Evolutionary conservation across 2,113 vertebrate species (phyloP).

Genomic region (Dolichotis patagonum): DNA sequence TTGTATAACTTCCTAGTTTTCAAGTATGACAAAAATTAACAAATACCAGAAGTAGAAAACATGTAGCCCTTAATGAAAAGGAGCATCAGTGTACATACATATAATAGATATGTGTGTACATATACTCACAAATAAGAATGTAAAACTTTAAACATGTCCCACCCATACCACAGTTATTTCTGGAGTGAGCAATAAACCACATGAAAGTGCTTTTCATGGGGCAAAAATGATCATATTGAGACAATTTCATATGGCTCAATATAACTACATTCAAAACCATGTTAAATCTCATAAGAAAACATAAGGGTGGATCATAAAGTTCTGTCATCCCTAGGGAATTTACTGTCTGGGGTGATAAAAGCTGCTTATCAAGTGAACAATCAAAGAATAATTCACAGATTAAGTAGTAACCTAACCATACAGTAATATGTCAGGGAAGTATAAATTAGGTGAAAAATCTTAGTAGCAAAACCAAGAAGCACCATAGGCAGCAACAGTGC

Average conservation of each 20-base stretch:
- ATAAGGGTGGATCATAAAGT: background rate
- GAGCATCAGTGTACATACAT: too few species aligned
- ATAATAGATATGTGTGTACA: background rate
- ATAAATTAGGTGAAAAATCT: background rate
- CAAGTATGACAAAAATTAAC: background rate
- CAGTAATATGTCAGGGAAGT: background rate
- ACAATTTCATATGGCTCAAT: background rate
- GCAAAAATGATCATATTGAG: background rate
- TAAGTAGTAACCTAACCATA: background rate
- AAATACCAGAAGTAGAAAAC: background rate
- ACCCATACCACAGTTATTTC: background rate
- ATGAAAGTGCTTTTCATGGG: background rate
- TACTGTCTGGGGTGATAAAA: background rate
- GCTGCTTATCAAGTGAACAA: slow-evolving; percentile 12
- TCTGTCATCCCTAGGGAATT: background rate
- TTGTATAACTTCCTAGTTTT: background rate
- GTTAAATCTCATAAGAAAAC: background rate
- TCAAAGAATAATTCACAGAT: background rate
- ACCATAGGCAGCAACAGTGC: background rate
- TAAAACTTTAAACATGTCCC: background rate
- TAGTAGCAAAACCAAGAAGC: background rate
- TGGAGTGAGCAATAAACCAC: background rate
- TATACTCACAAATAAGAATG: background rate
- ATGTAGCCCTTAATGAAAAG: background rate
- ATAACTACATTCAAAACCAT: background rate